These are phyloP conservation scores for Abramis brama DNA, from an alignment of 2,113 vertebrate species.

Conservation along the genomic window DNA sequence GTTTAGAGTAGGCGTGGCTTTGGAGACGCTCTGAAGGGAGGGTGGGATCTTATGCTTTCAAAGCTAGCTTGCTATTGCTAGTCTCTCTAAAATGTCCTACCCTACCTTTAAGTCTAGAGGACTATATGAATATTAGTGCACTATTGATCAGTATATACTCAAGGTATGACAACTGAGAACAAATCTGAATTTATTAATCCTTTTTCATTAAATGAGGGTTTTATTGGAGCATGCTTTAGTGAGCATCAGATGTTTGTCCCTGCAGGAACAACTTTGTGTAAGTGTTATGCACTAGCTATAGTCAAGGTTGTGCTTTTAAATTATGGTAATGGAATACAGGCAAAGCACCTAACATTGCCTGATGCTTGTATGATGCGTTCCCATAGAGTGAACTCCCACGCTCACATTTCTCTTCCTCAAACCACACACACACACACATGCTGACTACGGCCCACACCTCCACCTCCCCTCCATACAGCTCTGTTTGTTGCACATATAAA, in stretches of 20 bases:
- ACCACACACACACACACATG: not conserved
- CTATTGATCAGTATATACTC: not conserved
- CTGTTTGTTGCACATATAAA: not conserved
- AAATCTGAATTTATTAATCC: not conserved
- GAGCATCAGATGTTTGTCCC: not conserved
- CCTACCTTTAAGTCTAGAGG: no score
- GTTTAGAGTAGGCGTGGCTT: no score
- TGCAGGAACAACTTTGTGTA: not conserved
- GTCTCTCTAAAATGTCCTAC: no score
- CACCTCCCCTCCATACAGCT: not conserved
- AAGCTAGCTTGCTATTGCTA: no score
- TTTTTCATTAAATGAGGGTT: not conserved
- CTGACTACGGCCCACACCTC: not conserved
- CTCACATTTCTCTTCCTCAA: not conserved
- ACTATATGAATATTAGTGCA: not conserved
- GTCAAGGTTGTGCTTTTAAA: not conserved
- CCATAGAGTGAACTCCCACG: constrained; percentile 20
- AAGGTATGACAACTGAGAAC: not conserved
- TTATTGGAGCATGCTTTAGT: not conserved
- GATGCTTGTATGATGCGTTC: not conserved
- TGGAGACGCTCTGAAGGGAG: no score
- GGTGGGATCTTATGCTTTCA: no score
- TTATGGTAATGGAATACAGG: not conserved
- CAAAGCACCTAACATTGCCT: not conserved
- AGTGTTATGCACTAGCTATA: not conserved